phyloP scores from a whole-genome alignment of 2,888 invertebrate species.

The Sycophila texana region DNA sequence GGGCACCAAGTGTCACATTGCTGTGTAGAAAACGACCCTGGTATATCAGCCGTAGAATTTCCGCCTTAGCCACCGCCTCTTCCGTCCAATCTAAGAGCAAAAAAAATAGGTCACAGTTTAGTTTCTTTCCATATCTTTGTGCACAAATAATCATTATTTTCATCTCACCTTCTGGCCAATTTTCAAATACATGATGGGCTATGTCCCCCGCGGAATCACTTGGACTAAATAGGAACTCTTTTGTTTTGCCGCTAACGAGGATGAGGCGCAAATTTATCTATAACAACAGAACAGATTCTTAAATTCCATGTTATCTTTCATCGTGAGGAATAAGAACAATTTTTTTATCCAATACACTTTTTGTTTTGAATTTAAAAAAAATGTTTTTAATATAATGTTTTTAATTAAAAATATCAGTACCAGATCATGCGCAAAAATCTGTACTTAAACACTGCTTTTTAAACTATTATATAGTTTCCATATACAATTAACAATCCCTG shows the following conservation, averaged over 20 bases:
- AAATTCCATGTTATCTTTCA: not conserved
- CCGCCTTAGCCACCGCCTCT: slow-evolving; percentile 96
- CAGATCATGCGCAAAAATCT: too few relatives aligned
- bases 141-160: not conserved
- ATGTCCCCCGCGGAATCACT: slow-evolving; percentile 99
- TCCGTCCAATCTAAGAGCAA: slow-evolving; percentile 96
- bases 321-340: too few relatives aligned
- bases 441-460: too few relatives aligned
- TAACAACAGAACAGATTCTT: slow-evolving; percentile 74
- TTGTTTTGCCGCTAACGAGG: slow-evolving; percentile 98
- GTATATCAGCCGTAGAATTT: slow-evolving; percentile 98
- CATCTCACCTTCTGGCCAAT: slow-evolving; percentile 96
- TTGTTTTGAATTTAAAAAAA: too few relatives aligned
- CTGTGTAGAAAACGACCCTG: slow-evolving; percentile 99
- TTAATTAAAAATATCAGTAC: too few relatives aligned
- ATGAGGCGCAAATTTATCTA: slow-evolving; percentile 99
- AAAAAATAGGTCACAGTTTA: not conserved
- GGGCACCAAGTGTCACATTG: slow-evolving; percentile 98
- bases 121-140: not conserved
- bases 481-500: too few relatives aligned
- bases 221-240: slow-evolving; percentile 98
- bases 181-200: slow-evolving; percentile 98
- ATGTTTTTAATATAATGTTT: too few relatives aligned
- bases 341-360: too few relatives aligned
- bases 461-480: too few relatives aligned